phyloP scores from a whole-genome alignment of 2,113 vertebrate genomes.

The Channa argus region DNA sequence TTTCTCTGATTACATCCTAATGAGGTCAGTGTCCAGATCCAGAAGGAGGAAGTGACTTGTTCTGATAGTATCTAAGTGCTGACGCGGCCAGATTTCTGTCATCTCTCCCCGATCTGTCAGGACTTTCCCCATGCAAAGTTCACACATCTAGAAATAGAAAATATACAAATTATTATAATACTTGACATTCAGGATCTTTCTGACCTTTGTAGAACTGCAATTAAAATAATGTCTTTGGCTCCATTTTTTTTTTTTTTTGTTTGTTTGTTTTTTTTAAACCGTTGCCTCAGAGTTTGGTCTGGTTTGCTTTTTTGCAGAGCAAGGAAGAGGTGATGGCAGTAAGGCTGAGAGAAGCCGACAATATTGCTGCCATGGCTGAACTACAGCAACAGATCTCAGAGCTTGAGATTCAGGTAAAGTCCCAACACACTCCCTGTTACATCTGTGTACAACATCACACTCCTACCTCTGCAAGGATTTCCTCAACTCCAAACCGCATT shows the following conservation, averaged over 20 bases:
- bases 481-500: conserved; percentile 33
- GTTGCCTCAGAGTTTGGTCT: neutral
- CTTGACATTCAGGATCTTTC: neutral
- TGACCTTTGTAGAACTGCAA: neutral
- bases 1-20: neutral
- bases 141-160: neutral
- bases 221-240: neutral
- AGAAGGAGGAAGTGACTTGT: conserved; percentile 43
- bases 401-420: conserved; percentile 95
- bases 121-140: neutral
- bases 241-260: neutral
- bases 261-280: no score
- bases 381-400: conserved; percentile 97
- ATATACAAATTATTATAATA: neutral
- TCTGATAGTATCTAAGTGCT: conserved; percentile 23
- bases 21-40: conserved; percentile 6
- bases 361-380: conserved; percentile 96
- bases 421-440: neutral
- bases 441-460: conserved; percentile 1
- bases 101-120: neutral
- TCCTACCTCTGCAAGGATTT: neutral
- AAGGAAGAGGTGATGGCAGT: conserved; percentile 99
- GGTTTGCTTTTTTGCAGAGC: conserved; percentile 82
- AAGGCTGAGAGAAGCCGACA: conserved; percentile 94
- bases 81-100: conserved; percentile 3